Evolutionary conservation across 2,888 invertebrate species (phyloP).

Genomic region (Rhagophthalmus giganteus): DNA sequence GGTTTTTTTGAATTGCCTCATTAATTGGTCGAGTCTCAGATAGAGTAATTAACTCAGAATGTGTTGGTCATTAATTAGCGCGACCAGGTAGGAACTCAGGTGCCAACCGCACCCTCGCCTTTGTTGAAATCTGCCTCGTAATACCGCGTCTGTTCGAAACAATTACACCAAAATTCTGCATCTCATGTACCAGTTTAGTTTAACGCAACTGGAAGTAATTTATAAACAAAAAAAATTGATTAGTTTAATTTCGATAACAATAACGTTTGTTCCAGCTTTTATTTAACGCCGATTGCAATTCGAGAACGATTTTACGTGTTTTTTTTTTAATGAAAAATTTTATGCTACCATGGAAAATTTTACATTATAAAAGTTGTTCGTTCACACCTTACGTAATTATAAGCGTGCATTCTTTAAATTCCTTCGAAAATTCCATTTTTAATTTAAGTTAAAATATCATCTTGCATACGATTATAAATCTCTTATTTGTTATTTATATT

Average conservation of each 20-base stretch:
- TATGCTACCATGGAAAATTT: slow-evolving; percentile 17
- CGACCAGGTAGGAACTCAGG: slow-evolving; percentile 42
- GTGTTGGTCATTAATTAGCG: slow-evolving; percentile 52
- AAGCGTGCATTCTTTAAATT: neutral
- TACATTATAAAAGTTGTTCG: slow-evolving; percentile 9
- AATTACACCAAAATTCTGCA: slow-evolving; percentile 41
- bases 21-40: slow-evolving; percentile 51
- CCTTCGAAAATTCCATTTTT: neutral
- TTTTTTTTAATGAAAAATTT: slow-evolving; percentile 20
- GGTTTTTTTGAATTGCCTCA: slow-evolving; percentile 49
- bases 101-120: slow-evolving; percentile 39
- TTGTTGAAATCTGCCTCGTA: slow-evolving; percentile 42
- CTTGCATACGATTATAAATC: neutral
- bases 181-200: slow-evolving; percentile 32
- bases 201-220: slow-evolving; percentile 27
- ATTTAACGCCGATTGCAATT: slow-evolving; percentile 13
- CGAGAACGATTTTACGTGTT: slow-evolving; percentile 14
- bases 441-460: neutral
- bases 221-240: slow-evolving; percentile 29
- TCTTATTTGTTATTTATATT: neutral
- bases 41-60: slow-evolving; percentile 51
- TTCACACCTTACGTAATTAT: slow-evolving; percentile 12
- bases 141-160: slow-evolving; percentile 38
- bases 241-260: slow-evolving; percentile 29
- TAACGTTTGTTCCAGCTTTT: slow-evolving; percentile 27